Evolutionary conservation across 2,113 vertebrate genomes (phyloP), one percentile per base, ranked within the genome.

Genomic region (Eretmochelys imbricata): DNA sequence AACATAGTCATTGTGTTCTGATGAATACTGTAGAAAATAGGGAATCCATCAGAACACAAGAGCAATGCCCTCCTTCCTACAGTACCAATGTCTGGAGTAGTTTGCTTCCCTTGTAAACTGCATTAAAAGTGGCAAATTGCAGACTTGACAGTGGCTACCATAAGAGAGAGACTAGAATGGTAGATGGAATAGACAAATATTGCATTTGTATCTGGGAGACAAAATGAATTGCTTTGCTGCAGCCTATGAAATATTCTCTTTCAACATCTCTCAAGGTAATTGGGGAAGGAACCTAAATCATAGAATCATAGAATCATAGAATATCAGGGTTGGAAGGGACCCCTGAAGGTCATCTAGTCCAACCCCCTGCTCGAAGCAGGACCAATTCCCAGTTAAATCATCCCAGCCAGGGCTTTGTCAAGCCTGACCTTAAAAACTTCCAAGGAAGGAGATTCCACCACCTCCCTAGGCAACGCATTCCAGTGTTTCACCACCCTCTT

Each of bases 221-320:
- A 35, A 86, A 96, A 91, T 65, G 6, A 95, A 94, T 93, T 94
- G 51, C 16, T 49, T 93, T 96, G 59, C 85, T 94, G 6, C 84
- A 91, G 65, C 9, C 27, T 76, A 50, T 89, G 79, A 96, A 91
- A 81, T 89, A 82, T 54, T 87, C 84, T 95, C 22, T 94, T 92
- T 94, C 91, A 81, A 42, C 4, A 22, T 93, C 85, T 78, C 46
- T 90, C 62, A 79, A 82, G 84, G 65, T 93, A 59, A 90, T 95
- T 89, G 97, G 81, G 42, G 59, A 96, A 91, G 84, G n/a, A 91
- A 48, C 12, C 50, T 93, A 94, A 84, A n/a, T n/a, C n/a, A n/a
- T n/a, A n/a, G n/a, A n/a, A n/a, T n/a, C n/a, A n/a, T n/a, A n/a
- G n/a, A n/a, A n/a, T n/a, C n/a, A n/a, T n/a, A n/a, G n/a, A n/a